These are phyloP conservation scores for Asbolus verrucosus DNA, from an alignment of 1,140 invertebrate genomes.

Conservation along the genomic window DNA sequence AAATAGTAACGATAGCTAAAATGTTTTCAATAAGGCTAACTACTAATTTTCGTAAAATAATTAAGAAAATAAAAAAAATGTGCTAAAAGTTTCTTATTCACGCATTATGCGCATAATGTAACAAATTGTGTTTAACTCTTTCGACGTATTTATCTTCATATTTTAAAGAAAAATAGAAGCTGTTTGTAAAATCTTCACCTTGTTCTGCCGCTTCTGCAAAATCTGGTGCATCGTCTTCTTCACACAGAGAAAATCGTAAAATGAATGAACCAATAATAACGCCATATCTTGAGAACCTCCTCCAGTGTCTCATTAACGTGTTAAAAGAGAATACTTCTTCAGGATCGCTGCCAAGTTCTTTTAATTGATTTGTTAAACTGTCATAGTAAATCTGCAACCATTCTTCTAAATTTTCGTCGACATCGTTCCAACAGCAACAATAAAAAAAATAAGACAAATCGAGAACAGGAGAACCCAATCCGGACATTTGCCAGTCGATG, in stretches of 20 bases:
- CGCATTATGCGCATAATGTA: too few species aligned
- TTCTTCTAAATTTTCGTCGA: constrained; percentile 2
- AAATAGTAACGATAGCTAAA: too few species aligned
- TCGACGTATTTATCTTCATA: not conserved
- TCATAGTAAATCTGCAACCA: constrained; percentile 38
- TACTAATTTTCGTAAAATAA: too few species aligned
- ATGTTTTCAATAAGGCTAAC: too few species aligned
- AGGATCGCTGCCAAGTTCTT: constrained; percentile 59
- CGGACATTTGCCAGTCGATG: constrained; percentile 69
- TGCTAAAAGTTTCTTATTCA: too few species aligned
- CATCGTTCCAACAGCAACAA: constrained; percentile 63
- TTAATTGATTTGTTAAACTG: not conserved
- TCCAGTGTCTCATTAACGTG: constrained; percentile 62
- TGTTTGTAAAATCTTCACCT: constrained; percentile 1
- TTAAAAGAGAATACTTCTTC: constrained; percentile 64
- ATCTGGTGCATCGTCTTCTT: constrained; percentile 34
- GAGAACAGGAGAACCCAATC: constrained; percentile 68
- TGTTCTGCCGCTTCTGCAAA: constrained; percentile 47
- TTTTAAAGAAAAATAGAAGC: not conserved
- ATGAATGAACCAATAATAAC: not conserved
- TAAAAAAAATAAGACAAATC: constrained; percentile 70
- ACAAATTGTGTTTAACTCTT: constrained; percentile 10
- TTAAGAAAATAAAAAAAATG: too few species aligned
- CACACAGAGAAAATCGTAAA: constrained; percentile 1
- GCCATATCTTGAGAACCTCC: constrained; percentile 1